Base-by-base conservation (phyloP, 2,797 vertebrate genomes). In the Knipowitschia caucasica region DNA sequence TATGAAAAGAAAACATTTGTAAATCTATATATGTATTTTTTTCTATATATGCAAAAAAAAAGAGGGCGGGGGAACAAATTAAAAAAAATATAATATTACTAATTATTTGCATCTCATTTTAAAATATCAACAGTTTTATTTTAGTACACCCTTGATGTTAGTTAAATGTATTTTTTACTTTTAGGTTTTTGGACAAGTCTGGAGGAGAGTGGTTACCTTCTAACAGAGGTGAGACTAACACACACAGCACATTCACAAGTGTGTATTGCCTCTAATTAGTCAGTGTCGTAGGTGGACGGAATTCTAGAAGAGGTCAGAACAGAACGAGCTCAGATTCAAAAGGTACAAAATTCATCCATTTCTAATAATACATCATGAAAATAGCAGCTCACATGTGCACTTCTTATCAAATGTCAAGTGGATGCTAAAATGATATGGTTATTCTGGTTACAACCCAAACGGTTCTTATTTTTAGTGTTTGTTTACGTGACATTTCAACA, bases 111-210 rank as follows among this genome's bases (percentile, higher is more conserved):
- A n/a, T n/a, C n/a, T n/a, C n/a, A n/a, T n/a, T n/a, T n/a, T n/a
- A n/a, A n/a, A n/a, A n/a, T n/a, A n/a, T n/a, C n/a, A n/a, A n/a
- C n/a, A n/a, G n/a, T n/a, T n/a, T n/a, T n/a, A n/a, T n/a, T n/a
- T n/a, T n/a, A n/a, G n/a, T n/a, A n/a, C n/a, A n/a, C n/a, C n/a
- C n/a, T n/a, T n/a, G n/a, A n/a, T n/a, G n/a, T n/a, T n/a, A n/a
- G n/a, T n/a, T n/a, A n/a, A n/a, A n/a, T n/a, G n/a, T n/a, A 34
- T 56, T 29, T 34, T 84, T 35, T 12, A 39, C 77, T 62, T 70
- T 55, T 53, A 92, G 91, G 87, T 91, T 89, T 82, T 79, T 84
- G 56, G 89, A 87, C 50, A 90, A 90, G 73, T 77, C 80, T 56
- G 62, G 80, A 78, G 62, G 80, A 78, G 89, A 90, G 47, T 80